Evolutionary conservation across 2,113 vertebrate genomes (phyloP).

Genomic region (Lamprologus ornatipinnis): DNA sequence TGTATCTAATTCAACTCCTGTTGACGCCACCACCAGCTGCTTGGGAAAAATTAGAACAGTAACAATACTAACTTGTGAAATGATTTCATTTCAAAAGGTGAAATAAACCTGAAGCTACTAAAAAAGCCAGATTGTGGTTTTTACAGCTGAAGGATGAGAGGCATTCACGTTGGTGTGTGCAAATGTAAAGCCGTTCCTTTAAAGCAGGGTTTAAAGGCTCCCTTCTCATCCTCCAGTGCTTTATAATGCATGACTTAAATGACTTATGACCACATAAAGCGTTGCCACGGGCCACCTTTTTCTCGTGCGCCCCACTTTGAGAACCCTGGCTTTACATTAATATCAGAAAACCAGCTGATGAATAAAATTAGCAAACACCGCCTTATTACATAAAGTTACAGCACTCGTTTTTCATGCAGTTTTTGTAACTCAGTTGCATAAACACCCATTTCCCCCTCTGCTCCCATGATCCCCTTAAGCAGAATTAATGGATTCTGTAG

Average conservation of each 20-base stretch:
- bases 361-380: neutral
- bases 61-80: neutral
- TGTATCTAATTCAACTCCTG: neutral
- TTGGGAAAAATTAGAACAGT: fast-evolving
- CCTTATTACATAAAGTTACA: neutral
- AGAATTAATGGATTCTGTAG: slow-evolving; percentile 3
- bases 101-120: neutral
- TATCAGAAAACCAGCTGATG: neutral
- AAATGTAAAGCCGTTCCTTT: neutral
- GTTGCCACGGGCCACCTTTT: neutral
- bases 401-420: neutral
- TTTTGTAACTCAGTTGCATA: neutral
- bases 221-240: neutral
- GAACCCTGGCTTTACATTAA: neutral
- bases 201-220: neutral
- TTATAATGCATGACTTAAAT: neutral
- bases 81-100: neutral
- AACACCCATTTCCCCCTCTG: neutral
- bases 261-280: neutral
- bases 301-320: neutral
- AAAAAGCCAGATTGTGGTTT: neutral
- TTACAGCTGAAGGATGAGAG: neutral
- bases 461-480: slow-evolving; percentile 32
- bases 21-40: neutral
- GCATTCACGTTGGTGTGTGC: neutral